Base-by-base conservation (phyloP, 2,797 vertebrate genomes). In the Microchirus variegatus region DNA sequence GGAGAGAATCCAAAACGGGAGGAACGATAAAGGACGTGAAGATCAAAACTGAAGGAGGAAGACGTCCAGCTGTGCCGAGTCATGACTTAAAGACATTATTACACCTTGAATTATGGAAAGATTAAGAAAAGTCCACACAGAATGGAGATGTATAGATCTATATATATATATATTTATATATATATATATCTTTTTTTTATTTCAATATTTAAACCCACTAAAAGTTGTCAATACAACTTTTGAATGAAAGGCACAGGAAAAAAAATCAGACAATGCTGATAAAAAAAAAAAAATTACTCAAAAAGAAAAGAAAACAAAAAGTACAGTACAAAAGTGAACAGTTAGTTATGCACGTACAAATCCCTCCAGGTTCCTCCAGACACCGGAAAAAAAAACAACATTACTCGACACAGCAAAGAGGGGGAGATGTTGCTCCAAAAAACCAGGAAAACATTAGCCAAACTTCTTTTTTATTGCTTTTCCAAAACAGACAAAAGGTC, bases 201-300 rank as follows among this genome's bases (percentile, higher is more conserved):
- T 98, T 96, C 94, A 95, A 96, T 96, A 95, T 93, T 93, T 94
- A 94, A 96, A 95, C 94, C 92, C 92, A 96, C 95, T 96, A 95
- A 94, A 97, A 97, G 96, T 96, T 97, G 96, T 93, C 90, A 91
- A 95, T 95, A 96, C 95, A 96, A 98, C 96, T 95, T 96, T 94
- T 92, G 88, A 93, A 94, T 95, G 93, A 95, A 95, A 96, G 95
- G 96, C 96, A 97, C 98, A 98, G 97, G 96, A 96, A 90, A 44
- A 90, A 44, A 96, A 96, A 95, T 96, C 95, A 98, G 94, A 98
- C 96, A 94, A 90, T 80, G 95, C 92, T 95, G 95, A 96, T 96
- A 96, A 92, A 95, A 95, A 22, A 95, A 96, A 96, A 96, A 92
- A 95, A 95, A 22, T 22, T 94, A 96, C 92, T 94, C 90, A 90